Conservation (phyloP, 2,797 vertebrate species). For the Microctenopoma lineatum region DNA sequence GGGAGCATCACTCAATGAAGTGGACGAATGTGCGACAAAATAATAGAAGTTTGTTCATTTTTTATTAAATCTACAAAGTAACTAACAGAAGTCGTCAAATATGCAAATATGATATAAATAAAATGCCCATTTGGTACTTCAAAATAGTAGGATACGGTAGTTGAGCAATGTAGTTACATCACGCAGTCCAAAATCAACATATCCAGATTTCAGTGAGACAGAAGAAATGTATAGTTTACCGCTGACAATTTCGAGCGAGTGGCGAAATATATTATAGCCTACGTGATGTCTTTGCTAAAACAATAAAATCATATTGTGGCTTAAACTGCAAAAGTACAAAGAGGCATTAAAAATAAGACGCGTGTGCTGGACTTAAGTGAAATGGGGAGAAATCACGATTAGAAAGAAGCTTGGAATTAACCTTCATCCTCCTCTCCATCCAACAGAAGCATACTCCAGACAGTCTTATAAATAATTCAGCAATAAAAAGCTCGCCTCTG, state of each 20-base stretch:
- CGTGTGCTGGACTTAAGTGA: neutral
- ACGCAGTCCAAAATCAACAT: neutral
- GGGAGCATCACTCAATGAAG: no score
- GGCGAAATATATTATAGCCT: no score
- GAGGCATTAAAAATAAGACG: no score
- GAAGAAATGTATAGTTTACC: no score
- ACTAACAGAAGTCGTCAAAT: no score
- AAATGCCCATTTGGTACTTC: no score
- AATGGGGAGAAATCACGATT: slow-evolving; percentile 1
- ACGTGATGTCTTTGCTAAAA: neutral
- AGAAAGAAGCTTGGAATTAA: slow-evolving; percentile 9
- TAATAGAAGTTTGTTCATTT: no score
- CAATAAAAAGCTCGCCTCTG: slow-evolving; percentile 74
- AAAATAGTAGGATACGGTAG: no score
- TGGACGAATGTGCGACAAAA: no score
- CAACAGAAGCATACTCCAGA: slow-evolving; percentile 59
- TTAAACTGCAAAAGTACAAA: neutral
- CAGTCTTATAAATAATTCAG: slow-evolving; percentile 84
- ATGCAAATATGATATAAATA: neutral
- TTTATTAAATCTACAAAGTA: neutral
- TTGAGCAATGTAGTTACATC: neutral
- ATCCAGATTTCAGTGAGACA: neutral
- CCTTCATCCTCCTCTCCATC: slow-evolving; percentile 47
- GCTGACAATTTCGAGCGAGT: no score
- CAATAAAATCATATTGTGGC: neutral